Percentiles rank a stretch among this genome's conserved stretches.
Conservation (phyloP, 2,113 vertebrate species). For the Butorides virescens region DNA sequence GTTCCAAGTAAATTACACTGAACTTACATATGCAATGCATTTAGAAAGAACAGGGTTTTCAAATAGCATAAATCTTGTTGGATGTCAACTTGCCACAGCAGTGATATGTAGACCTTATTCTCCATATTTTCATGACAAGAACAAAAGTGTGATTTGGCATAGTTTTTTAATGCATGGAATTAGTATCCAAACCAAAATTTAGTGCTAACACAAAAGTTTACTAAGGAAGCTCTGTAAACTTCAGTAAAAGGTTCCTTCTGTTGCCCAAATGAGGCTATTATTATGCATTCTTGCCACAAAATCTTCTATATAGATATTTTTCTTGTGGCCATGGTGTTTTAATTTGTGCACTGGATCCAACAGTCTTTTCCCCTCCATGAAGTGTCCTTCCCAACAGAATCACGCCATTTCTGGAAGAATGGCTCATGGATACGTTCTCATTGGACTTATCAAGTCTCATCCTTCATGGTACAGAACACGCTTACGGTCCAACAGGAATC, state of each 20-base stretch:
- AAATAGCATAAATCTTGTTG: conserved; percentile 56
- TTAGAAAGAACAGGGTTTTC: conserved; percentile 55
- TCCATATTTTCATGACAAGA: conserved; percentile 60
- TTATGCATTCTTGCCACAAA: conserved; percentile 24
- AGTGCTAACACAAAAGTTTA: conserved; percentile 7
- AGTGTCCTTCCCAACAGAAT: conserved; percentile 52
- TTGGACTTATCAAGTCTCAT: conserved; percentile 23
- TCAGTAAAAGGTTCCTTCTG: neutral
- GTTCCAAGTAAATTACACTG: conserved; percentile 56
- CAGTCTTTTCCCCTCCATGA: conserved; percentile 16
- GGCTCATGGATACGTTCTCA: conserved; percentile 20
- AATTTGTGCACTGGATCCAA: conserved; percentile 46
- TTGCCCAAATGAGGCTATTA: conserved; percentile 25
- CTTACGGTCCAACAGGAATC: neutral
- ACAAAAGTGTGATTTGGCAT: conserved; percentile 26
- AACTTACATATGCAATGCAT: conserved; percentile 41
- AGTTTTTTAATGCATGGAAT: conserved; percentile 48
- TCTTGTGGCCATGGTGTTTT: conserved; percentile 43
- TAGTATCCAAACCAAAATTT: conserved; percentile 27
- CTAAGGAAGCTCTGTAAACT: conserved; percentile 7
- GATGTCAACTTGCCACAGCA: conserved; percentile 32
- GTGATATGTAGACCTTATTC: conserved; percentile 35
- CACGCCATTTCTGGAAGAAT: conserved; percentile 35
- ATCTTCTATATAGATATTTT: conserved; percentile 29
- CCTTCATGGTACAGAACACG: neutral